Conservation (phyloP, 1,140 invertebrate genomes). For the Asobara japonica region DNA sequence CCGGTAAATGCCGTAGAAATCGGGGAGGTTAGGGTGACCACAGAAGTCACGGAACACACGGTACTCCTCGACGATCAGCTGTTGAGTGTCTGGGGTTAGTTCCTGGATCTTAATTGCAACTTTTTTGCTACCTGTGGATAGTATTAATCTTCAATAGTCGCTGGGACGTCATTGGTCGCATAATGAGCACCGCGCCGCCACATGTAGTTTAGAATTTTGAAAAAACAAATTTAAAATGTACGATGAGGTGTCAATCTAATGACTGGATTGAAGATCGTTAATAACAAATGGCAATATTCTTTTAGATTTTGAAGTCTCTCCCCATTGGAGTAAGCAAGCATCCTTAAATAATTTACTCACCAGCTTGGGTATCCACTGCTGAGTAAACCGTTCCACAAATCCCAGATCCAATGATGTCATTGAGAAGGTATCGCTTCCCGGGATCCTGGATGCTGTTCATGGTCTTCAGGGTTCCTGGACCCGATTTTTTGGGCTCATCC, state of each 20-base stretch:
- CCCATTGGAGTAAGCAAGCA: too few relatives aligned
- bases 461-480: constrained; percentile 46
- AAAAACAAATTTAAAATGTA: too few relatives aligned
- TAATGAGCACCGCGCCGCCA: too few relatives aligned
- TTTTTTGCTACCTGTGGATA: constrained; percentile 67
- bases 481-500: background rate
- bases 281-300: too few relatives aligned
- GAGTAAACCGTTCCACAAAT: constrained; percentile 80
- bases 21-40: constrained; percentile 81
- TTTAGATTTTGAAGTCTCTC: too few relatives aligned
- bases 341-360: constrained; percentile 54
- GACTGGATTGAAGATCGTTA: too few relatives aligned
- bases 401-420: constrained; percentile 76
- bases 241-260: too few relatives aligned
- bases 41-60: constrained; percentile 82
- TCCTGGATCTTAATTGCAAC: constrained; percentile 87
- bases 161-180: too few relatives aligned
- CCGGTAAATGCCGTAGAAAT: constrained; percentile 86
- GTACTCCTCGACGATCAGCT: constrained; percentile 85
- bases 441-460: constrained; percentile 74
- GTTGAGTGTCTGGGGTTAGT: constrained; percentile 74
- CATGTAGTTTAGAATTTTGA: too few relatives aligned
- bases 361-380: constrained; percentile 77
- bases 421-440: constrained; percentile 73
- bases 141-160: background rate